phyloP scores from a whole-genome alignment of 2,797 vertebrate genomes.

The Anisognathus igniventris region DNA sequence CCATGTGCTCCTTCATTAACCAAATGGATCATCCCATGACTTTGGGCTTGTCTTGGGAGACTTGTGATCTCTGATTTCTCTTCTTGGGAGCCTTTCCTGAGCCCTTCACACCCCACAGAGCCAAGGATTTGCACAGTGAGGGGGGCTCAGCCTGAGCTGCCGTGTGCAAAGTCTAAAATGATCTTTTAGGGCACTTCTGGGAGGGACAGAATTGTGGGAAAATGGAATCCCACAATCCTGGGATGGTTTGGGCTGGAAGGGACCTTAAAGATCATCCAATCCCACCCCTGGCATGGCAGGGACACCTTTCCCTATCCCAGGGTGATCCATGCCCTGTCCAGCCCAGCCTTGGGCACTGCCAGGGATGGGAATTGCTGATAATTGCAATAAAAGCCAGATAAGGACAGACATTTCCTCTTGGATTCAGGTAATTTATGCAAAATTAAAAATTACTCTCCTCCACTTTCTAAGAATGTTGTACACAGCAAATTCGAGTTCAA shows the following conservation, averaged over 20 bases:
- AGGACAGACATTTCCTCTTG: background rate
- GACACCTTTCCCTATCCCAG: background rate
- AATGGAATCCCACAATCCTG: background rate
- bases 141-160: background rate
- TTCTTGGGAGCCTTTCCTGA: background rate
- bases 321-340: fast-evolving
- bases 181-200: background rate
- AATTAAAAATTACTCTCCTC: background rate
- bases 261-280: fast-evolving
- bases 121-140: fast-evolving
- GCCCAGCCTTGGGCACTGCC: fast-evolving
- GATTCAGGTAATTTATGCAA: too few species aligned
- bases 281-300: background rate
- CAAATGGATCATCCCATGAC: background rate
- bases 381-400: background rate
- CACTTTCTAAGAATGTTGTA: too few species aligned
- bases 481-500: background rate
- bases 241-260: background rate
- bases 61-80: background rate
- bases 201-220: fast-evolving
- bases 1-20: background rate
- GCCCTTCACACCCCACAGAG: background rate
- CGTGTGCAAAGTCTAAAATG: fast-evolving
- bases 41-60: background rate
- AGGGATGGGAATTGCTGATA: background rate